Conservation (phyloP, 2,797 vertebrate genomes). For the Peromyscus nudipes region DNA sequence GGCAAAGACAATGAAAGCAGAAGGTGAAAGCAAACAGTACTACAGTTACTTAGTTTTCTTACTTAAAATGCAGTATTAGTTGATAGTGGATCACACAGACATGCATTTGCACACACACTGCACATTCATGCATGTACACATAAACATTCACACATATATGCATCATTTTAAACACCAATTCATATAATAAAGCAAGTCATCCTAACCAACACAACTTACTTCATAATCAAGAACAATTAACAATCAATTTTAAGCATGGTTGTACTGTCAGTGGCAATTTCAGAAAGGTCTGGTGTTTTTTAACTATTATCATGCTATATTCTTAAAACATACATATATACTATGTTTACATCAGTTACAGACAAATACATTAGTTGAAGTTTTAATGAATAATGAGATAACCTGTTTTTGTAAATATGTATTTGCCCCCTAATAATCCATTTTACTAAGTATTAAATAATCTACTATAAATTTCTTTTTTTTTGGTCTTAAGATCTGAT, state of each 20-base stretch:
- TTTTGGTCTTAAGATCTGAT: neutral
- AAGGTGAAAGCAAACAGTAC: slow-evolving; percentile 69
- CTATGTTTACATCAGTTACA: neutral
- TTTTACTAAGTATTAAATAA: neutral
- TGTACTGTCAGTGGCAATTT: neutral
- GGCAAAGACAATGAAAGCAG: slow-evolving; percentile 81
- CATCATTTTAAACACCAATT: neutral
- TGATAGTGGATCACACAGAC: neutral
- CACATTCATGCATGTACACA: too few relatives aligned
- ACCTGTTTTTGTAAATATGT: neutral
- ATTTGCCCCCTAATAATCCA: neutral
- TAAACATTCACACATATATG: neutral
- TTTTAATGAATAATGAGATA: neutral
- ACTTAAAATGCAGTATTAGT: slow-evolving; percentile 28
- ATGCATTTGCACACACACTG: too few relatives aligned
- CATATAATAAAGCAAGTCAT: neutral
- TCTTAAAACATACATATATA: neutral
- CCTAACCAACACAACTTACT: neutral
- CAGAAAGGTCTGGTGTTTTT: neutral
- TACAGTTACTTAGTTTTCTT: slow-evolving; percentile 61
- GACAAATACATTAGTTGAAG: neutral
- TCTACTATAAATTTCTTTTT: neutral
- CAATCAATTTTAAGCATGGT: neutral
- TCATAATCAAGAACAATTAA: neutral
- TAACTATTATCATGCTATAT: neutral